phyloP scores from a whole-genome alignment of 2,888 invertebrate genomes.

The Meghimatium bilineatum region DNA sequence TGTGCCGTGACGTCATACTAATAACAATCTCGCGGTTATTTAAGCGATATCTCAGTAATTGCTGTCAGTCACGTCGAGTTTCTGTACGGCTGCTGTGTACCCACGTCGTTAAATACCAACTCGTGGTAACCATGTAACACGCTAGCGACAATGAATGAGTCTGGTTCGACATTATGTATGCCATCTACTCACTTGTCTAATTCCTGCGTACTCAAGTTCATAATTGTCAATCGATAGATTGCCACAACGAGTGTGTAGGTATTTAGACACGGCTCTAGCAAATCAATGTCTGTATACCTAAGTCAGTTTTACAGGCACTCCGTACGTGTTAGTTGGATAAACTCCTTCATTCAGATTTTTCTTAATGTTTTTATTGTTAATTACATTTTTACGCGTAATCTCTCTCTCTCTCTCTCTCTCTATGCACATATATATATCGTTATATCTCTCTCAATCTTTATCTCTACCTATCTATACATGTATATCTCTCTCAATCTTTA shows the following conservation, averaged over 20 bases:
- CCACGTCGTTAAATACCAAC: neutral
- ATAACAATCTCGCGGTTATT: neutral
- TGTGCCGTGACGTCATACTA: neutral
- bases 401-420: too few relatives aligned
- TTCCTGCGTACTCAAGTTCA: neutral
- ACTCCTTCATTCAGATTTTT: too few relatives aligned
- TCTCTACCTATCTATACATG: too few relatives aligned
- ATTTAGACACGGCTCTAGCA: neutral
- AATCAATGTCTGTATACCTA: neutral
- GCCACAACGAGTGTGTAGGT: neutral
- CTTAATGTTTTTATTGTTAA: too few relatives aligned
- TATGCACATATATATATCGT: too few relatives aligned
- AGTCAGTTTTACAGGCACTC: neutral
- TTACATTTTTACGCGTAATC: too few relatives aligned
- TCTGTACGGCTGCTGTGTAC: neutral
- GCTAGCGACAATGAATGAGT: neutral
- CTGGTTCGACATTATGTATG: neutral
- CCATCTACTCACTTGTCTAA: neutral
- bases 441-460: too few relatives aligned
- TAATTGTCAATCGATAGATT: neutral
- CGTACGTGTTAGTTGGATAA: neutral
- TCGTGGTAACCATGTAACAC: neutral
- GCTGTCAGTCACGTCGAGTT: neutral
- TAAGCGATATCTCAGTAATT: neutral
- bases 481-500: too few relatives aligned